Percentiles rank a stretch among this genome's conserved stretches.
phyloP scores from a whole-genome alignment of 2,797 vertebrate genomes.

The Eulemur albifrons region DNA sequence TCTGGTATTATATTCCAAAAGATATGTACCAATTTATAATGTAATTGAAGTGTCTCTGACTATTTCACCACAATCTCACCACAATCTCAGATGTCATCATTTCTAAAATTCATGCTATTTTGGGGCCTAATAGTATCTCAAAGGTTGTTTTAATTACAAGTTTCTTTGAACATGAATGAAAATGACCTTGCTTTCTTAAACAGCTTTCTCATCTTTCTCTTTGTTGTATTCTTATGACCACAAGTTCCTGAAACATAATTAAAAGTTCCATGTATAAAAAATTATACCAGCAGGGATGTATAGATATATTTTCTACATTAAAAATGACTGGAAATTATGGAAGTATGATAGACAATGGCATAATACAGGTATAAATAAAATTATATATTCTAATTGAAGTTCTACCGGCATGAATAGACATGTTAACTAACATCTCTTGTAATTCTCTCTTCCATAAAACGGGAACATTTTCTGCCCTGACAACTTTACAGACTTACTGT shows the following conservation, averaged over 20 bases:
- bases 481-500: background rate
- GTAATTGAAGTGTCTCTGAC: background rate
- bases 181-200: slow-evolving; percentile 36
- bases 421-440: background rate
- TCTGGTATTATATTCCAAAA: slow-evolving; percentile 33
- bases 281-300: background rate
- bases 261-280: slow-evolving; percentile 27
- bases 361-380: slow-evolving; percentile 34
- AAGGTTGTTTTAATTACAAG: slow-evolving; percentile 12
- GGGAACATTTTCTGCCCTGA: background rate
- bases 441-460: slow-evolving; percentile 29
- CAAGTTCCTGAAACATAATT: slow-evolving; percentile 30
- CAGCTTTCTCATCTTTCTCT: background rate
- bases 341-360: background rate
- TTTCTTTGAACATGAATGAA: slow-evolving; percentile 39
- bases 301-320: background rate
- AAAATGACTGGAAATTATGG: background rate
- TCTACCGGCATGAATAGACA: background rate
- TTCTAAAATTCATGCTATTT: slow-evolving; percentile 45
- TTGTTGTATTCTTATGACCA: background rate
- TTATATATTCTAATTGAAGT: slow-evolving; percentile 15
- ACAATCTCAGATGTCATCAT: slow-evolving; percentile 8
- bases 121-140: background rate
- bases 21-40: background rate
- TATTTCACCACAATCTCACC: background rate